Evolutionary conservation across 2,113 vertebrate genomes (phyloP), one percentile per base, ranked within the genome.

Genomic region (Sinocyclocheilus maitianheensis): DNA sequence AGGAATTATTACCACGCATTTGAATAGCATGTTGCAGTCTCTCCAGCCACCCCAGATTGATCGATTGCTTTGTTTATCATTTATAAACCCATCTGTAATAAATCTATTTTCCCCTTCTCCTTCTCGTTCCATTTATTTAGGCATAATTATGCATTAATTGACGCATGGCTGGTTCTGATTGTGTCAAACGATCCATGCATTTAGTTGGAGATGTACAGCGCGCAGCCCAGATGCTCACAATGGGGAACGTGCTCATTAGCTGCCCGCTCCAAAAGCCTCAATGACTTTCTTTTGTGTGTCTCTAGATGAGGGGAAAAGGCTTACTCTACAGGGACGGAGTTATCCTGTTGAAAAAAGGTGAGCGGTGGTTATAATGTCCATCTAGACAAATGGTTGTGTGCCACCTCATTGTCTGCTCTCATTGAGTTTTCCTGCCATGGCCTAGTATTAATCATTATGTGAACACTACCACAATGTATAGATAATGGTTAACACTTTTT

Each of bases 1-100:
- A 90, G 90, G 91, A 92, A 93, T 93, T 88, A 92, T 93, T 90
- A 91, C 90, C 91, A 88, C 83, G 86, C 86, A 48, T 90, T 91
- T 86, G 85, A 90, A 87, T 93, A 90, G 84, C 90, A 58, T 91
- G 93, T 91, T 91, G 91, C 89, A 89, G 91, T 90, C 91, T 91
- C 87, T 88, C 51, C 37, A 26, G 89, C 92, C 90, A 86, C 84
- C 72, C 22, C 75, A 13, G 92, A 94, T 94, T 94, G 94, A 94
- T 94, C 92, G 91, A 94, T 94, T 92, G 92, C 92, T 93, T 94
- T 94, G 93, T 95, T 94, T 94, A 94, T 94, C 89, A 88, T 91
- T 94, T 92, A 94, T 94, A 93, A 94, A 94, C 92, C 90, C 92
- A 92, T 94, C 93, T 92, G 92, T 92, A 91, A 94, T 95, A 93